These are phyloP conservation scores for Anomalospiza imberbis DNA, from an alignment of 2,797 vertebrate species.

Conservation along the genomic window DNA sequence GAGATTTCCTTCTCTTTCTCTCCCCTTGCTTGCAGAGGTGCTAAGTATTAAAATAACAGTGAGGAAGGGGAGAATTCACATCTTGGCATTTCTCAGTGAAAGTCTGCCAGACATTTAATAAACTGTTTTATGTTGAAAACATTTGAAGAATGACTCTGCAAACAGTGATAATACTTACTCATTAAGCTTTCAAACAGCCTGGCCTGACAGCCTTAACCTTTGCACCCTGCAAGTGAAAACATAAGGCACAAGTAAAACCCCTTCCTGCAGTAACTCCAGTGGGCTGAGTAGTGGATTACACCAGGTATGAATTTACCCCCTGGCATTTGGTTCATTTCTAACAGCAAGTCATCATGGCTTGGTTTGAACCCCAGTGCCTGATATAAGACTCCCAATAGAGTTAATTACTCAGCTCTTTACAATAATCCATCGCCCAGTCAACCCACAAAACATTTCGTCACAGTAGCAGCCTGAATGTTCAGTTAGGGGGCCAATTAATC, in stretches of 20 bases:
- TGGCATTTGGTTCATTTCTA: conserved; percentile 45
- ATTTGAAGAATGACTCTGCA: conserved; percentile 52
- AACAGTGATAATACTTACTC: conserved; percentile 50
- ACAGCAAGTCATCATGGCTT: conserved; percentile 21
- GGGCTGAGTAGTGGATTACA: background rate
- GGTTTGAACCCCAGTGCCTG: conserved; percentile 32
- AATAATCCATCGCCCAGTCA: conserved; percentile 60
- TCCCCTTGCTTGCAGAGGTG: background rate
- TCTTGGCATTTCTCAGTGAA: conserved; percentile 29
- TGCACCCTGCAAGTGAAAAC: conserved; percentile 41
- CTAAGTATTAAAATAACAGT: conserved; percentile 15
- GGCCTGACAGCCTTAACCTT: conserved; percentile 51
- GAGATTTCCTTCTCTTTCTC: background rate
- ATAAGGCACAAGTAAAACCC: conserved; percentile 1
- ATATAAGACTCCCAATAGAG: conserved; percentile 63
- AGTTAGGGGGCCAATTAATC: conserved; percentile 62
- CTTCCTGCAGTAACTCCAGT: background rate
- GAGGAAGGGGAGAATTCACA: conserved; percentile 6
- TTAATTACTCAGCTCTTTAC: conserved; percentile 74
- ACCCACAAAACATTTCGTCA: conserved; percentile 61
- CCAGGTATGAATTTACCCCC: conserved; percentile 22
- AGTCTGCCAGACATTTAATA: conserved; percentile 36
- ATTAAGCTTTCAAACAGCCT: conserved; percentile 51
- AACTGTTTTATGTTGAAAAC: conserved; percentile 39
- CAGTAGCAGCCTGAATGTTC: conserved; percentile 31